Evolutionary conservation across 2,113 vertebrate species (phyloP).

Genomic region (Alligator mississippiensis): DNA sequence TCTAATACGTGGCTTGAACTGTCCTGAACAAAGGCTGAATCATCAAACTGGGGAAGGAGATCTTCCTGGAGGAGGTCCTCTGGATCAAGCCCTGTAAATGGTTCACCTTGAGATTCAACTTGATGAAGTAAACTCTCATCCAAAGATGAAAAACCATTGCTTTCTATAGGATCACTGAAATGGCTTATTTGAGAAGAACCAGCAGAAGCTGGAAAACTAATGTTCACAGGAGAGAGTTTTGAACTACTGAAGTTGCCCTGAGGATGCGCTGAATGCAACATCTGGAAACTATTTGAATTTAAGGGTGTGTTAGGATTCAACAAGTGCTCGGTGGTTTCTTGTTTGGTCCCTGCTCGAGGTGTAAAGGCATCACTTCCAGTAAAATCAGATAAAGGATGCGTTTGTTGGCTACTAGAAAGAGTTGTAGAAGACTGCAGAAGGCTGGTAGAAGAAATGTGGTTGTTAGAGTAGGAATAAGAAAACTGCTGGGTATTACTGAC

Average conservation of each 20-base stretch:
- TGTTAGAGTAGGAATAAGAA: constrained; percentile 89
- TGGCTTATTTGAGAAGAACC: constrained; percentile 83
- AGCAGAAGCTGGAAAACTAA: constrained; percentile 82
- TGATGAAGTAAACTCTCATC: constrained; percentile 88
- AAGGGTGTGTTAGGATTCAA: constrained; percentile 80
- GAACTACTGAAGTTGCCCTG: constrained; percentile 88
- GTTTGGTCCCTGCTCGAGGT: constrained; percentile 84
- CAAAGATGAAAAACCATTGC: constrained; percentile 89
- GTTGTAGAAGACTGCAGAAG: constrained; percentile 84
- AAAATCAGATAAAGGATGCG: constrained; percentile 84
- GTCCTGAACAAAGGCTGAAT: constrained; percentile 87
- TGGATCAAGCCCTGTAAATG: constrained; percentile 89
- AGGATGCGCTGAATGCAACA: constrained; percentile 86
- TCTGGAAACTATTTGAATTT: constrained; percentile 88
- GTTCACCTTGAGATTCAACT: constrained; percentile 84
- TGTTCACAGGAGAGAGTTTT: constrained; percentile 89
- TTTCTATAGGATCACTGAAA: constrained; percentile 82
- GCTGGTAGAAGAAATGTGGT: constrained; percentile 83
- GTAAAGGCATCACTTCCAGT: constrained; percentile 87
- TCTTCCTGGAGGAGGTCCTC: constrained; percentile 92
- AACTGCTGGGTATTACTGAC: constrained; percentile 84
- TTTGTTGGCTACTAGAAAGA: constrained; percentile 79
- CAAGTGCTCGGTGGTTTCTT: constrained; percentile 79
- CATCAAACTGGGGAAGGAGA: constrained; percentile 92
- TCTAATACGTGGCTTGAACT: constrained; percentile 81